These are phyloP conservation scores for Enhydra lutris DNA, from an alignment of 2,113 vertebrate species.

Conservation along the genomic window DNA sequence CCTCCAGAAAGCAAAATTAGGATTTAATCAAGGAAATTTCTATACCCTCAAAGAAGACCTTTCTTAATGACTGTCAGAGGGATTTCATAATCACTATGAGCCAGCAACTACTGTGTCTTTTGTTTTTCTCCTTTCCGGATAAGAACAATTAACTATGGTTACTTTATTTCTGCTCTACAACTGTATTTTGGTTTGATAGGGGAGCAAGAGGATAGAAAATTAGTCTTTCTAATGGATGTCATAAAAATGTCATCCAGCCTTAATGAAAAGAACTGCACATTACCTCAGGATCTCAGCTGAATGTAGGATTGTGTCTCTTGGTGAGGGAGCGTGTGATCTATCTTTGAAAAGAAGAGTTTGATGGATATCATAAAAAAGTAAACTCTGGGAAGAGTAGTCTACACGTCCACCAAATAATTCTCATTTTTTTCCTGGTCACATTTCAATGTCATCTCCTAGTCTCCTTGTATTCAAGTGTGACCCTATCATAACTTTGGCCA, in stretches of 20 bases:
- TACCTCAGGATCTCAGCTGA: neutral
- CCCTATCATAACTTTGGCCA: neutral
- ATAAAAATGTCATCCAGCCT: neutral
- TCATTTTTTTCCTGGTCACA: neutral
- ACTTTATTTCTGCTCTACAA: neutral
- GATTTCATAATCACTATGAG: neutral
- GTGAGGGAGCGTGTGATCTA: neutral
- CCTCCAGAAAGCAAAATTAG: neutral
- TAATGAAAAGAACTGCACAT: neutral
- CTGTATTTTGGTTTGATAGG: neutral
- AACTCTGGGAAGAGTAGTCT: neutral
- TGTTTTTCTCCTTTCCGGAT: slow-evolving; percentile 9
- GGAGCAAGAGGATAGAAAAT: neutral
- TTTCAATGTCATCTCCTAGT: neutral
- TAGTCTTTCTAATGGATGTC: neutral
- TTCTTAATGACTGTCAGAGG: neutral
- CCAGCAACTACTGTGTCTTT: neutral
- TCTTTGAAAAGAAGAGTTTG: neutral
- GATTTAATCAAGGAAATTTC: neutral
- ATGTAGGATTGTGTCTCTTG: neutral
- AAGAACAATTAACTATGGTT: neutral
- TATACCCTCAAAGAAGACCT: neutral
- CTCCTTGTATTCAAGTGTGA: neutral
- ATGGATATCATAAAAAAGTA: neutral
- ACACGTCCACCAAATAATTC: neutral